A percentile compares a stretch with the other conserved stretches of the same genome.
These are phyloP conservation scores for Apocrypta bakeri DNA, from an alignment of 1,140 invertebrate genomes.

Conservation along the genomic window DNA sequence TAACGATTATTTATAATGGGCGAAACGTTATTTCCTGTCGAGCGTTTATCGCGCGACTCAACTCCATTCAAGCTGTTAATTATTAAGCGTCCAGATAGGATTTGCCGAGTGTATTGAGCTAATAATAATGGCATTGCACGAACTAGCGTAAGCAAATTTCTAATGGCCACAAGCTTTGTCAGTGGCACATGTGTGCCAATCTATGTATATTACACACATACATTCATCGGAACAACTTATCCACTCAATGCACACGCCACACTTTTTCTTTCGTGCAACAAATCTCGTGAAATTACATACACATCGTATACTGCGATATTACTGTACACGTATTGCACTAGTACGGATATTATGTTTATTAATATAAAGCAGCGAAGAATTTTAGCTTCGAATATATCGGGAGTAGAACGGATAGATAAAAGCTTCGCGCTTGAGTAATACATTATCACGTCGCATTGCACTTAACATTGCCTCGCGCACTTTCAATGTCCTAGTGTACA, in stretches of 20 bases:
- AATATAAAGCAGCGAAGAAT: too few relatives aligned
- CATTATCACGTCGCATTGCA: neutral
- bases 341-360: too few relatives aligned
- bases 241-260: too few relatives aligned
- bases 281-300: too few relatives aligned
- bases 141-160: neutral
- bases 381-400: too few relatives aligned
- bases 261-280: too few relatives aligned
- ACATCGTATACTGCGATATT: too few relatives aligned
- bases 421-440: neutral
- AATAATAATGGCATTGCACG: neutral
- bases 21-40: too few relatives aligned
- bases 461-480: neutral
- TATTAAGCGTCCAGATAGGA: neutral
- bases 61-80: neutral
- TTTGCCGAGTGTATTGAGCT: neutral
- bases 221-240: neutral
- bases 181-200: neutral
- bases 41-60: too few relatives aligned
- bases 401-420: neutral
- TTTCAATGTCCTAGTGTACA: conserved; percentile 12
- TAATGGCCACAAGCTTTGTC: neutral
- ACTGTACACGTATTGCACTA: too few relatives aligned
- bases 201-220: neutral
- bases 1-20: too few relatives aligned